Evolutionary conservation across 2,888 invertebrate species (phyloP).

Genomic region (Catonia carolina): DNA sequence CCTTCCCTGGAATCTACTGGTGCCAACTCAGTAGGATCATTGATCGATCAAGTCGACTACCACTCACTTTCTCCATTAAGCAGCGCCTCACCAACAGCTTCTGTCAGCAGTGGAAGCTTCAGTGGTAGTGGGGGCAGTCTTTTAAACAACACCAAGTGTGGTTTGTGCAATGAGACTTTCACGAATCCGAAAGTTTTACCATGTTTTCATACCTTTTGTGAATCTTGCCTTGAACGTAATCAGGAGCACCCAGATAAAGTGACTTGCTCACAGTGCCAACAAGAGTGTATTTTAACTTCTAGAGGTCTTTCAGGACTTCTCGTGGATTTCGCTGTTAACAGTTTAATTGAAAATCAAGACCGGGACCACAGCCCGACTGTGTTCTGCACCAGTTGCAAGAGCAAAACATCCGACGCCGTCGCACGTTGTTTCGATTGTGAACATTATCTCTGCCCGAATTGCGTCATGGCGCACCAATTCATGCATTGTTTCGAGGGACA

Average conservation of each 20-base stretch:
- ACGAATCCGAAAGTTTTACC: slow-evolving; percentile 67
- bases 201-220: slow-evolving; percentile 81
- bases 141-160: slow-evolving; percentile 34
- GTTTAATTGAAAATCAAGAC: slow-evolving; percentile 41
- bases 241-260: slow-evolving; percentile 63
- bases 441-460: slow-evolving; percentile 92
- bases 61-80: slow-evolving; percentile 52
- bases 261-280: slow-evolving; percentile 62
- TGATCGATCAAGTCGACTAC: slow-evolving; percentile 71
- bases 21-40: slow-evolving; percentile 87
- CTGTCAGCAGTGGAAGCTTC: slow-evolving; percentile 39
- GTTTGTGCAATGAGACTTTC: slow-evolving; percentile 65
- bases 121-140: slow-evolving; percentile 42
- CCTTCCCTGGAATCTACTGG: slow-evolving; percentile 89
- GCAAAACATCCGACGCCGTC: slow-evolving; percentile 87
- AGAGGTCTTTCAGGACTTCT: slow-evolving; percentile 60
- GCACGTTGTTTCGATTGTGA: slow-evolving; percentile 95
- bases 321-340: slow-evolving; percentile 55
- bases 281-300: slow-evolving; percentile 46
- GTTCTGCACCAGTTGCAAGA: slow-evolving; percentile 94
- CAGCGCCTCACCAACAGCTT: slow-evolving; percentile 74
- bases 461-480: slow-evolving; percentile 97
- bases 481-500: slow-evolving; percentile 99
- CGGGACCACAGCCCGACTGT: slow-evolving; percentile 45
- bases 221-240: slow-evolving; percentile 69